Base-by-base conservation (phyloP, 1,140 invertebrate genomes). In the Zaprionus inermis region DNA sequence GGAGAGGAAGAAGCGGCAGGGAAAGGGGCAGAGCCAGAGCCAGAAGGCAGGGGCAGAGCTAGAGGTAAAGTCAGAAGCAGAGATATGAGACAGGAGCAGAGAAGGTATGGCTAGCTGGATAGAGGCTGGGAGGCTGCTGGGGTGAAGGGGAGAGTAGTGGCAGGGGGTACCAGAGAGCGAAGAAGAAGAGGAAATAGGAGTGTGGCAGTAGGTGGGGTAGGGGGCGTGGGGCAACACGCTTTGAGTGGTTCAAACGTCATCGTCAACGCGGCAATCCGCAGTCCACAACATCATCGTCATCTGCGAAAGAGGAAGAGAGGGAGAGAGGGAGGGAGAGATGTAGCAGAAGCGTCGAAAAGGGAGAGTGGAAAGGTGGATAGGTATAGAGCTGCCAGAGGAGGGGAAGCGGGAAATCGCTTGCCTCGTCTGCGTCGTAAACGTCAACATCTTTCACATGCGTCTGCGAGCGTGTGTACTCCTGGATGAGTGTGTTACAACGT, bases 361-460 rank as follows among this genome's bases (percentile, higher is more conserved):
- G 9, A 22, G 5, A 4, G 24, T 3, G 24, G 24, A 28, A 4
- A 28, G 34, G n/a, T 7, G 5, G 14, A 18, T 1, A 12, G 22
- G 9, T 2, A 46, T 5, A 22, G 36, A 28, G 20, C 38, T 18
- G 58, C 3, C 3, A 10, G 22, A 16, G 22, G 10, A 2, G 11
- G 16, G 7, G 20, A 7, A 6, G 44, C 18, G n/a, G 44, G 58
- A 0, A 28, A 18, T 20, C 12, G 59, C n/a, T 24, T 70, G 65
- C 64, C 70, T 81, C 68, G 81, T 73, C 71, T 73, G 57, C 71
- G 41, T 76, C 72, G 68, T 76, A 85, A 85, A 76, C 67, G 81
- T 81, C 81, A 79, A 85, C 81, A 85, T 84, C 78, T 85, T 77
- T 85, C 81, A 84, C 54, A 34, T 64, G 74, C 58, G 49, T 79